These are phyloP conservation scores for Anoplolepis gracilipes DNA, from an alignment of 1,140 invertebrate species.

Conservation along the genomic window DNA sequence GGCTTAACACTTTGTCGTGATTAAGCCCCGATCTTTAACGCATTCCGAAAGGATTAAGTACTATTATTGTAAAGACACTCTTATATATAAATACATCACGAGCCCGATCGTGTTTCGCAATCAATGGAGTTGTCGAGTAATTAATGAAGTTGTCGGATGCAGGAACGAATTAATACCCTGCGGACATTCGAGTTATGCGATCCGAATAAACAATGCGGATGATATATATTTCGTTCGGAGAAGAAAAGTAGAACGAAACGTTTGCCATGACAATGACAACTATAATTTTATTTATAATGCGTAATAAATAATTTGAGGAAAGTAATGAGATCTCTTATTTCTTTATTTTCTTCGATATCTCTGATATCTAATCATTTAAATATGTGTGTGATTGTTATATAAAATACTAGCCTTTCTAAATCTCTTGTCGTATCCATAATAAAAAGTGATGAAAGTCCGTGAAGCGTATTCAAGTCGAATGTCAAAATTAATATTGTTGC, in stretches of 20 bases:
- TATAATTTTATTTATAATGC: constrained; percentile 1
- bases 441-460: too few species aligned
- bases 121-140: not conserved
- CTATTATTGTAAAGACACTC: not conserved
- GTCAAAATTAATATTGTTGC: too few species aligned
- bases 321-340: not conserved
- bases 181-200: not conserved
- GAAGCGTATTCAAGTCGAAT: too few species aligned
- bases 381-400: too few species aligned
- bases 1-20: not conserved
- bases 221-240: not conserved
- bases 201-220: not conserved
- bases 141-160: not conserved
- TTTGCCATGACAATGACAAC: not conserved
- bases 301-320: constrained; percentile 35
- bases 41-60: not conserved
- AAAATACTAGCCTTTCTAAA: not conserved
- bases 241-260: not conserved
- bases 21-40: constrained; percentile 3
- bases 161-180: not conserved
- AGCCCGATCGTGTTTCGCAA: not conserved
- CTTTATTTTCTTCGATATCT: not conserved
- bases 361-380: too few species aligned
- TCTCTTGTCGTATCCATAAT: too few species aligned
- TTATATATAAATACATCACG: not conserved